A percentile compares a stretch with the other conserved stretches of the same genome.
phyloP scores from a whole-genome alignment of 2,797 vertebrate species.

The Champsocephalus esox region DNA sequence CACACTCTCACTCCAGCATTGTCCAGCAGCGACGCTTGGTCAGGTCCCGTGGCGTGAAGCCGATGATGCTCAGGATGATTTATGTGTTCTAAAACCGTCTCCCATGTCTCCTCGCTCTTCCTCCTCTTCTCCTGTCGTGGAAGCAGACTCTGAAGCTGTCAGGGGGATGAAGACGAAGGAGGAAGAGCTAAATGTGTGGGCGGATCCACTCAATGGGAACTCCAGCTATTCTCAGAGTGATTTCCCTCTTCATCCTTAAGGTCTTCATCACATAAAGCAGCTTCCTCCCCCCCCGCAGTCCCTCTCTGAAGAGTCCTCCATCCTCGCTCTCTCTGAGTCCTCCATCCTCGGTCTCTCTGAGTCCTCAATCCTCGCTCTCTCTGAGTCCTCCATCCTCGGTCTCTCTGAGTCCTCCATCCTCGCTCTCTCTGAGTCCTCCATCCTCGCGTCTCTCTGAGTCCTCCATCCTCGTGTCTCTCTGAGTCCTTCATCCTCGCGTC shows the following conservation, averaged over 20 bases:
- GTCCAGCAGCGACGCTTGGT: no score
- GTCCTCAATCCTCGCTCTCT: no score
- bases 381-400: no score
- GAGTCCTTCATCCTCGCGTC: no score
- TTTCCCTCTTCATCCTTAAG: constrained; percentile 3
- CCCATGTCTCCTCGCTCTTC: constrained; percentile 8
- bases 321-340: no score
- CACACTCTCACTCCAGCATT: accelerated
- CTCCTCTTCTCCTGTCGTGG: no score
- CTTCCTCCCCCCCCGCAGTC: not conserved
- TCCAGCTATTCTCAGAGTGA: not conserved
- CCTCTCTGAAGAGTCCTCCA: not conserved
- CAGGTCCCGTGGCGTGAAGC: not conserved
- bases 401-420: no score
- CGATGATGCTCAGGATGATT: constrained; percentile 34
- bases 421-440: no score
- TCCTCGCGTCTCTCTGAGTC: no score
- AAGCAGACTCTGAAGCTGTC: not conserved
- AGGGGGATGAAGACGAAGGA: constrained; percentile 25
- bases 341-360: no score
- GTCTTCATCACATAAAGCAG: constrained; percentile 2
- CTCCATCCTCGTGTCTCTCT: no score
- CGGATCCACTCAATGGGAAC: not conserved
- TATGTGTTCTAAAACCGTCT: constrained; percentile 24
- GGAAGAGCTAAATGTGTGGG: not conserved